These are phyloP conservation scores for Dendrocincla tyrannina DNA, from an alignment of 2,797 vertebrate genomes.

Conservation along the genomic window DNA sequence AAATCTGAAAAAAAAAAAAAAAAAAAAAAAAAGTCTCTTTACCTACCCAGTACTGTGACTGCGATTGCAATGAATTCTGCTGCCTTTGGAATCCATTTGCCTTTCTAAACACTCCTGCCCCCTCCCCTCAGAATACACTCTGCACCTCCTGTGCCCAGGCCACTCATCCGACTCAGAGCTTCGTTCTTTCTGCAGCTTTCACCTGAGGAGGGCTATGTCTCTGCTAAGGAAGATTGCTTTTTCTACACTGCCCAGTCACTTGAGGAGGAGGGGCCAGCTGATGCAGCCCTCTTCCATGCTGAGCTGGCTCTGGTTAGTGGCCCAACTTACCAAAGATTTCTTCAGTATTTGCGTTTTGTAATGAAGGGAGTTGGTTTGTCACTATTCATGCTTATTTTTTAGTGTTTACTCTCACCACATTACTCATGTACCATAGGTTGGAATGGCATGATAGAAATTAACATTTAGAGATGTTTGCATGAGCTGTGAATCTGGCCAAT, in stretches of 20 bases:
- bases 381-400: not conserved
- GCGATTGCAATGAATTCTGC: not conserved
- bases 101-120: not conserved
- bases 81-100: not conserved
- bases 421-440: not conserved
- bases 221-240: constrained; percentile 87
- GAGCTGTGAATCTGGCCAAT: not conserved
- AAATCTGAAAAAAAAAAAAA: not conserved
- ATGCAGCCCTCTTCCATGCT: constrained; percentile 88
- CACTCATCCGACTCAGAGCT: constrained; percentile 56
- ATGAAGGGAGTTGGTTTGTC: constrained; percentile 3
- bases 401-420: not conserved
- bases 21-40: not conserved
- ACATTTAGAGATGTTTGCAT: not conserved
- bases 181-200: constrained; percentile 88
- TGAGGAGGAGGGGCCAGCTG: constrained; percentile 84
- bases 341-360: constrained; percentile 17
- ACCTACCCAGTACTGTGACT: not conserved
- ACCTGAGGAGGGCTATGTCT: constrained; percentile 88
- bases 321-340: constrained; percentile 48
- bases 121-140: not conserved
- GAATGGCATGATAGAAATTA: not conserved
- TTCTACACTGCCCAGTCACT: constrained; percentile 83
- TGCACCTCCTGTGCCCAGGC: constrained; percentile 68
- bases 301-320: constrained; percentile 93